Evolutionary conservation across 2,888 invertebrate species (phyloP), one percentile per base, ranked within the genome.

Genomic region (Ischnus inquisitorius): DNA sequence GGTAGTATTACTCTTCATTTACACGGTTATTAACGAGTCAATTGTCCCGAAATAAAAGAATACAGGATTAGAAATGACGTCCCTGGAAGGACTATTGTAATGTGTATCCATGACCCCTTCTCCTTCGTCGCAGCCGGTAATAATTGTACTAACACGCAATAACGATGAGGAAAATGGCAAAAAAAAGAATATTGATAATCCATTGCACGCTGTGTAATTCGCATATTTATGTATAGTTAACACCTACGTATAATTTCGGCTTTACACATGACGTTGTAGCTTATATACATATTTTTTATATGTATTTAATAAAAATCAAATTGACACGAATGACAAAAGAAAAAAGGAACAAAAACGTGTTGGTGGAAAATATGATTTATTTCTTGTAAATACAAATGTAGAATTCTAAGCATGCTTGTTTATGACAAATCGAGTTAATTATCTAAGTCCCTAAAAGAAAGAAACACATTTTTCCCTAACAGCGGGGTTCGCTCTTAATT

Each of bases 271-370:
- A 91, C 90, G 89, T 85, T 92, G 91, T 93, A 92, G 92, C 89
- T 92, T 91, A 92, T 93, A 93, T 89, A 93, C 91, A 93, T 92
- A 93, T 93, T 93, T 93, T 93, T 92, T 93, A 92, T 92, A 93
- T 92, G 91, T 92, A 93, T 93, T 93, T 93, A 93, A 93, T 93
- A 93, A 93, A 93, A 90, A 90, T 87, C 86, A 28, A 34, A 87
- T 86, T 86, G 85, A 87, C 75, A 72, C 76, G 22, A 82, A 41
- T 48, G 43, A 60, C 60, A n/a, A 48, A 25, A n/a, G 41, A 16
- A 60, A 60, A 46, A 62, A 25, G 5, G 28, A 69, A 22, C 14
- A 16, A n/a, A 69, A 34, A 60, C 41, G 54, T 57, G 84, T 87
- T 86, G 88, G 88, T 89, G 88, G 34, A 88, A 89, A 89, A 89